phyloP scores from a whole-genome alignment of 2,113 vertebrate genomes.

The Gallinago undulata region DNA sequence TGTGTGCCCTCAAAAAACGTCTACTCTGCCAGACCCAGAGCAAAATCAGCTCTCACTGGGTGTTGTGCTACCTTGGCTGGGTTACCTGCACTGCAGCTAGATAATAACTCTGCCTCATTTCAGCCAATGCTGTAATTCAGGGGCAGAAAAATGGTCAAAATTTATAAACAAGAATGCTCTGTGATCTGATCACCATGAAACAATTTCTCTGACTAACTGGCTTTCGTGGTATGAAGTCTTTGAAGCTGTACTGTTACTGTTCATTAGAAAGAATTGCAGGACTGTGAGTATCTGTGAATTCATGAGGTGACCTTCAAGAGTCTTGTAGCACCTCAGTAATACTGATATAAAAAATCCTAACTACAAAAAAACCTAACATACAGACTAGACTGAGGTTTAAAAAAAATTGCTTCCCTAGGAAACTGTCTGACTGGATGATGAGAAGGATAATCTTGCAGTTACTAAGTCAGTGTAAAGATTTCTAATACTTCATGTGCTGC shows the following conservation, averaged over 20 bases:
- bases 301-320: background rate
- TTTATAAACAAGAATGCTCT: background rate
- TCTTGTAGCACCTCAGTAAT: background rate
- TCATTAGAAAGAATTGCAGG: background rate
- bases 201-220: background rate
- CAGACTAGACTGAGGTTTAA: background rate
- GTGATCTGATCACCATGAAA: background rate
- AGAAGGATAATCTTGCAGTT: background rate
- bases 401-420: background rate
- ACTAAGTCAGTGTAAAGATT: background rate
- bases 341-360: background rate
- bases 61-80: background rate
- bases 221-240: background rate
- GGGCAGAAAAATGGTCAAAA: background rate
- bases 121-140: background rate
- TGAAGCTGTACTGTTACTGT: background rate
- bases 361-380: fast-evolving
- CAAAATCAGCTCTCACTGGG: background rate
- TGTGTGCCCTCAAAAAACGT: background rate
- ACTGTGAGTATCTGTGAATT: background rate
- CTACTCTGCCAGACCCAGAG: background rate
- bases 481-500: background rate
- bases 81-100: background rate
- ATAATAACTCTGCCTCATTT: background rate
- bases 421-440: background rate